A percentile compares a stretch with the other conserved stretches of the same genome.
These are phyloP conservation scores for Clarias pachynema DNA, from an alignment of 2,797 vertebrate genomes.

Conservation along the genomic window DNA sequence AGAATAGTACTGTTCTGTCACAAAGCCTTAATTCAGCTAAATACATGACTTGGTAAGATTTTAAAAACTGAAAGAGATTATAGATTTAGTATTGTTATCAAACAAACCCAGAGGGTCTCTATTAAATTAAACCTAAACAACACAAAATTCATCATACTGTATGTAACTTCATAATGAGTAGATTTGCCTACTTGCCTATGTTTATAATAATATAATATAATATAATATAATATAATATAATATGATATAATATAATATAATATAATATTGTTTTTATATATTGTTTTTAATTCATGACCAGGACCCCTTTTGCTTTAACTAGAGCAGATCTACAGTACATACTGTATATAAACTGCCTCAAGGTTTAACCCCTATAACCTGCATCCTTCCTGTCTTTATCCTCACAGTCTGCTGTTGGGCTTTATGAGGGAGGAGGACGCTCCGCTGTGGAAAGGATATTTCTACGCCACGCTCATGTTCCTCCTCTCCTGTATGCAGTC, in stretches of 20 bases:
- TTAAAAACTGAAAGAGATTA: not conserved
- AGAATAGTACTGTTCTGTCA: not conserved
- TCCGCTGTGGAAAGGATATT: constrained; percentile 87
- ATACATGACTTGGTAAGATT: not conserved
- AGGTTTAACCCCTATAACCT: not conserved
- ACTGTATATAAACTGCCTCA: no score
- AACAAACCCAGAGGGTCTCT: not conserved
- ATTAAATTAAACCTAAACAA: not conserved
- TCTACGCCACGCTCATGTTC: constrained; percentile 86
- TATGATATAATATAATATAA: no score
- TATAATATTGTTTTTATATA: not conserved
- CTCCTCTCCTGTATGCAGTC: constrained; percentile 88
- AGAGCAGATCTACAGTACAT: not conserved
- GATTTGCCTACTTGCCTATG: not conserved
- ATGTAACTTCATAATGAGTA: not conserved
- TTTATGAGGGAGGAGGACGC: constrained; percentile 81
- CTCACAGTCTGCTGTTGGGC: constrained; percentile 83
- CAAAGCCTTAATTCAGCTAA: not conserved
- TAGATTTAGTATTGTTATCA: not conserved
- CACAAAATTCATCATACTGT: not conserved
- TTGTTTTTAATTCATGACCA: not conserved
- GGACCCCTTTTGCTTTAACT: not conserved
- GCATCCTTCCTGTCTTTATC: constrained; percentile 23
- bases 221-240: no score
- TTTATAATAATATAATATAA: no score